Conservation (phyloP, 1,140 invertebrate genomes). For the Lysiphlebus fabarum region DNA sequence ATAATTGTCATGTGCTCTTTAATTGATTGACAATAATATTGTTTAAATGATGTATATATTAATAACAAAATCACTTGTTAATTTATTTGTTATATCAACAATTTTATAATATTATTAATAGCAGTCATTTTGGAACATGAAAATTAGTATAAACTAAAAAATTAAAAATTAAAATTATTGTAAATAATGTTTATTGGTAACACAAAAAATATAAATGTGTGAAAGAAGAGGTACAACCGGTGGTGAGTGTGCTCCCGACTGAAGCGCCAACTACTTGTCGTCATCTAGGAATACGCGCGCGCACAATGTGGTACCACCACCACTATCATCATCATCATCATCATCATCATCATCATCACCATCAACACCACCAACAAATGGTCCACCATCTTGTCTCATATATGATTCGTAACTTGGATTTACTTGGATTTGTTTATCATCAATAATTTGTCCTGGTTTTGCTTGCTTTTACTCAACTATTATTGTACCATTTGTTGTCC, state of each 20-base stretch:
- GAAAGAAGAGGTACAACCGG: constrained; percentile 17
- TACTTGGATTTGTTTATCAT: not conserved
- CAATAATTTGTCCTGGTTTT: not conserved
- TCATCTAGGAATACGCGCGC: not conserved
- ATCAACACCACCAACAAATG: not conserved
- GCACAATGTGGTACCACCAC: constrained; percentile 2
- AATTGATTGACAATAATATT: not conserved
- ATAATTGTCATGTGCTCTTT: not conserved
- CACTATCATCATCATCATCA: constrained; percentile 11
- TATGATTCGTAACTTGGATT: not conserved
- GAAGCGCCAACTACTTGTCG: constrained; percentile 23
- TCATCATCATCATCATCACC: not conserved
- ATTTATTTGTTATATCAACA: not conserved
- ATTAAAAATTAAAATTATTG: too few relatives aligned
- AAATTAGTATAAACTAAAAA: not conserved
- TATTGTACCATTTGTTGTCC: not conserved
- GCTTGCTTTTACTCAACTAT: not conserved
- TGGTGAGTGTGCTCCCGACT: constrained; percentile 19
- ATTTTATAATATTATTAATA: not conserved
- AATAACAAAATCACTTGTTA: too few relatives aligned
- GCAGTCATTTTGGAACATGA: not conserved
- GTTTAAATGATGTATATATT: not conserved
- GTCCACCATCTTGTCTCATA: constrained; percentile 4
- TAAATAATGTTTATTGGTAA: too few relatives aligned
- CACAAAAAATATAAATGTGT: too few relatives aligned